These are phyloP conservation scores for Dryocosmus kuriphilus DNA, from an alignment of 2,888 invertebrate genomes.

Conservation along the genomic window DNA sequence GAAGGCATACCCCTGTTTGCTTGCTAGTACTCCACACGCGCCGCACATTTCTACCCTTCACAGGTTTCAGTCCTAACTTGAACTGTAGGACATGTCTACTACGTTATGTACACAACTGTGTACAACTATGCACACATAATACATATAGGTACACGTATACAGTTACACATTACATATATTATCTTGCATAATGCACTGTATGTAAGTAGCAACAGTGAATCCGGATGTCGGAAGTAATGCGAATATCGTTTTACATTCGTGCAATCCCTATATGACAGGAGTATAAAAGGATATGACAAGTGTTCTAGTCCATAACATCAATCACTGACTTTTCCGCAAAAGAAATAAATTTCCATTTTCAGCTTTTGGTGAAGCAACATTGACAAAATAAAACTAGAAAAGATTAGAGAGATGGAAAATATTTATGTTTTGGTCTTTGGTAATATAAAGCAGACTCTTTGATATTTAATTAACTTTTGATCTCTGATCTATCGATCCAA, in stretches of 20 bases:
- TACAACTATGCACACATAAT: not conserved
- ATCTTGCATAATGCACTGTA: constrained; percentile 10
- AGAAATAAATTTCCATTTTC: not conserved
- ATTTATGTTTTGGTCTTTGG: not conserved
- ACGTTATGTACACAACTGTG: constrained; percentile 11
- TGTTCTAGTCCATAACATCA: not conserved
- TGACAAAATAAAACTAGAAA: not conserved
- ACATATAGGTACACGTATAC: not conserved
- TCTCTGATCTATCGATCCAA: not conserved
- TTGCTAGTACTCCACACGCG: constrained; percentile 55
- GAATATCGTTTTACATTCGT: constrained; percentile 9
- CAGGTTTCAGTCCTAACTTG: constrained; percentile 48
- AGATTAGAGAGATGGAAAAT: not conserved
- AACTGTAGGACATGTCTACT: constrained; percentile 21
- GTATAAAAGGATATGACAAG: not conserved
- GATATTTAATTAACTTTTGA: not conserved
- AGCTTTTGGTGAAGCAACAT: not conserved
- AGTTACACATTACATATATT: not conserved
- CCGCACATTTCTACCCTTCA: constrained; percentile 42
- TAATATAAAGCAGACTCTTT: not conserved
- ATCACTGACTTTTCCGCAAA: constrained; percentile 17
- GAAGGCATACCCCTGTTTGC: constrained; percentile 72
- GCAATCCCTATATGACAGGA: not conserved
- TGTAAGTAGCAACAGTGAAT: constrained; percentile 30
- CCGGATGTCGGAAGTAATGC: constrained; percentile 4